Conservation (phyloP, 2,888 invertebrate species). For the Thymelicus sylvestris region DNA sequence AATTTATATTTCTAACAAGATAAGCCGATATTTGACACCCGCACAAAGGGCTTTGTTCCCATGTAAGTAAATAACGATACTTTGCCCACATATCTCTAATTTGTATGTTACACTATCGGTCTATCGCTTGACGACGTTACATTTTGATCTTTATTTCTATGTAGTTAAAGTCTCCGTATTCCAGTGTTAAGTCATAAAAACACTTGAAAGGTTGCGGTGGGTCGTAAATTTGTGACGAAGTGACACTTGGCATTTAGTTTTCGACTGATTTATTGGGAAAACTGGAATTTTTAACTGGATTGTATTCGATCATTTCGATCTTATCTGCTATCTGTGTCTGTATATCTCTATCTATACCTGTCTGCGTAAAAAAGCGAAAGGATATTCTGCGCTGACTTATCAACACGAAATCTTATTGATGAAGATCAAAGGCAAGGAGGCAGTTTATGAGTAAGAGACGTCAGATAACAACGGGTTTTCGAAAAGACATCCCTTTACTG, state of each 20-base stretch:
- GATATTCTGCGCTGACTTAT: too few species aligned
- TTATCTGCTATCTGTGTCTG: too few species aligned
- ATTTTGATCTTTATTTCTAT: conserved; percentile 9
- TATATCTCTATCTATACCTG: too few species aligned
- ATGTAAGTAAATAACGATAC: background rate
- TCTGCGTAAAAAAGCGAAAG: too few species aligned
- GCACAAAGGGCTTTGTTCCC: conserved; percentile 35
- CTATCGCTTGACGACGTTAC: background rate
- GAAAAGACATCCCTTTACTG: too few species aligned
- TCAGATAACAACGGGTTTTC: too few species aligned
- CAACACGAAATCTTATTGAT: too few species aligned
- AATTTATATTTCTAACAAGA: background rate
- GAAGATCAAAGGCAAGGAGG: too few species aligned
- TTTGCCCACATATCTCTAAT: background rate
- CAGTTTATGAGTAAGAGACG: too few species aligned
- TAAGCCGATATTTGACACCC: conserved; percentile 24
- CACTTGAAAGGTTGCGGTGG: conserved; percentile 2
- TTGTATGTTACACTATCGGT: too few species aligned
- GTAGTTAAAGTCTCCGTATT: background rate
- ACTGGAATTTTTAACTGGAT: background rate
- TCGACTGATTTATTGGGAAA: conserved; percentile 20
- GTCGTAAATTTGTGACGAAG: conserved; percentile 22
- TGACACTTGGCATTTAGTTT: conserved; percentile 15
- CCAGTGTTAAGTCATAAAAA: background rate
- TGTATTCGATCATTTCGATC: background rate